A percentile compares a stretch with the other conserved stretches of the same genome.
These are phyloP conservation scores for Margarornis squamiger DNA, from an alignment of 2,797 vertebrate species.

Conservation along the genomic window DNA sequence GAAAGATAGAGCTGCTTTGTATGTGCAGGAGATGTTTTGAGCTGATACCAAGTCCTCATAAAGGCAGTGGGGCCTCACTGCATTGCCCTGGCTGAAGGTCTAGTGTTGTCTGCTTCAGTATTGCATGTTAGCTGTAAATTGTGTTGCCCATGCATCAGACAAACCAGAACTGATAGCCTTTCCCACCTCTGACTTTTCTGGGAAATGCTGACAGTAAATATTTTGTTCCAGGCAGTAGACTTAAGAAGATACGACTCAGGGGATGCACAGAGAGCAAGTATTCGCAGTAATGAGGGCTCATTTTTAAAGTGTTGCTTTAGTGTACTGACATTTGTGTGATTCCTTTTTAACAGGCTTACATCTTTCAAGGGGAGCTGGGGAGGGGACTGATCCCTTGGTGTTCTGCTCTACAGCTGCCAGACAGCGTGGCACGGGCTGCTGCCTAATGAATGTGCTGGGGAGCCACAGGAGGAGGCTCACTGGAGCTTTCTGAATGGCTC, in stretches of 20 bases:
- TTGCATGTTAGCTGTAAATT: neutral
- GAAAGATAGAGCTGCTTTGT: neutral
- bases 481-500: neutral
- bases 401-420: neutral
- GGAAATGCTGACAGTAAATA: constrained; percentile 20
- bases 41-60: neutral
- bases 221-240: neutral
- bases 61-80: neutral
- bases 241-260: neutral
- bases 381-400: neutral
- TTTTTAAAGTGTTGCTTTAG: neutral
- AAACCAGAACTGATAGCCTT: neutral
- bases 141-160: neutral
- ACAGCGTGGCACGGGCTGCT: neutral
- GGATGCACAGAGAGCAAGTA: neutral
- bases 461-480: neutral
- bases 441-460: neutral
- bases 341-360: neutral
- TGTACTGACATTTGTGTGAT: neutral
- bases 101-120: neutral
- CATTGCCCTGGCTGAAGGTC: neutral
- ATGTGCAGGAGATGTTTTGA: neutral
- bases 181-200: neutral
- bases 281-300: constrained; percentile 7
- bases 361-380: neutral